Base-by-base conservation (phyloP, 2,797 vertebrate genomes). In the Sebastes reedi region DNA sequence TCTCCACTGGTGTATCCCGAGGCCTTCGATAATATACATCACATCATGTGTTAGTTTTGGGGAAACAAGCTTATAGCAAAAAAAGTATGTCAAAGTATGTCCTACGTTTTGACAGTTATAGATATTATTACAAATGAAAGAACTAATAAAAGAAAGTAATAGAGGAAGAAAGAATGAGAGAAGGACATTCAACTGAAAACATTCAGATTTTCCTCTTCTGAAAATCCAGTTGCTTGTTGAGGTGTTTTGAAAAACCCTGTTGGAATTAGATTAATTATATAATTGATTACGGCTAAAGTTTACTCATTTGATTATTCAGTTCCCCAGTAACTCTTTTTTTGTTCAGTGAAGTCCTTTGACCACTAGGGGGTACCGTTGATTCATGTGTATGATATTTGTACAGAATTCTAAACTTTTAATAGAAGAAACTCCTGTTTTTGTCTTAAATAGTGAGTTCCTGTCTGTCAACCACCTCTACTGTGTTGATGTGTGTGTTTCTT, bases 1-100 rank as follows among this genome's bases (percentile, higher is more conserved):
- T 96, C 93, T 72, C 97, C 97, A 13, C 98, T 98, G 87, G 82
- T 79, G 18, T 87, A 95, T 16, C 87, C 98, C 0, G 98, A 98
- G 18, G 95, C 96, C 97, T 98, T 88, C 1, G 67, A 34, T 64
- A 83, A 64, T 18, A 46, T 46, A 88, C 3, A 79, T 55, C 8
- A 42, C 34, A 81, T 32, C 0, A 64, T 18, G 25, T 10, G 16
- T 30, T 68, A 2, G 39, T 42, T 75, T 75, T 67, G 6, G 56
- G 29, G 32, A 74, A 59, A 0, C 0, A 59, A 24, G 6, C 8
- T 55, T 30, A 27, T 4, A 25, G 18, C 1, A n/a, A 39, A 36
- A 34, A 12, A 8, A 6, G 36, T 58, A 14, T 13, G 1, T 65
- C 24, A 69, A 30, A 24, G 20, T 42, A 42, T 18, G 39, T 10